Percentiles rank a stretch among this genome's conserved stretches.
These are phyloP conservation scores for Petromus typicus DNA, from an alignment of 2,113 vertebrate genomes.

Conservation along the genomic window DNA sequence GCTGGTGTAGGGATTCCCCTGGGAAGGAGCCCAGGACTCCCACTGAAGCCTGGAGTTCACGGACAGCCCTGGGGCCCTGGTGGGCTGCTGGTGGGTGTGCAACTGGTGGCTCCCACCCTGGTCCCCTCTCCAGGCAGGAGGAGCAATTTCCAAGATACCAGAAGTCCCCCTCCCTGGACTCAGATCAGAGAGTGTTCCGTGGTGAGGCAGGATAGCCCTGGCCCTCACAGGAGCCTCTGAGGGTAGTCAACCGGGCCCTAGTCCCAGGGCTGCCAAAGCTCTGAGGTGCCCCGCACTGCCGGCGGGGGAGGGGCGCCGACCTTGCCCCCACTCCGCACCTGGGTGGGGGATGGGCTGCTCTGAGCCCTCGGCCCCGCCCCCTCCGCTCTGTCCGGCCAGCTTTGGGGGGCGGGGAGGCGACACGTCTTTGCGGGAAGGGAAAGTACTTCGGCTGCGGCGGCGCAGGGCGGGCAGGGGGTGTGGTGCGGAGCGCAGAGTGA, in stretches of 20 bases:
- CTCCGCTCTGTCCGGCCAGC: not conserved
- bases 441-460: constrained; percentile 40
- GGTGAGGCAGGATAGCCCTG: not conserved
- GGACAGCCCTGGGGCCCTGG: not conserved
- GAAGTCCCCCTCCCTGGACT: not conserved
- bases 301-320: not conserved
- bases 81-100: not conserved
- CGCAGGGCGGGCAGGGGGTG: constrained; percentile 80
- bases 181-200: not conserved
- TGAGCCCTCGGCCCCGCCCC: not conserved
- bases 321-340: not conserved
- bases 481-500: constrained; percentile 79
- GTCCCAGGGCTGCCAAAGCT: not conserved
- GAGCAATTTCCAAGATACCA: not conserved
- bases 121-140: not conserved
- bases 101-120: not conserved
- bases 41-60: not conserved
- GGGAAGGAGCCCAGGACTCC: no score
- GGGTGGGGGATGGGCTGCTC: not conserved
- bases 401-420: not conserved
- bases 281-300: not conserved
- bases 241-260: not conserved
- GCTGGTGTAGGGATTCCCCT: no score
- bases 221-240: not conserved
- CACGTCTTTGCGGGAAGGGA: not conserved